A percentile compares a stretch with the other conserved stretches of the same genome.
phyloP scores from a whole-genome alignment of 2,888 invertebrate genomes.

The Phaedon cochleariae region DNA sequence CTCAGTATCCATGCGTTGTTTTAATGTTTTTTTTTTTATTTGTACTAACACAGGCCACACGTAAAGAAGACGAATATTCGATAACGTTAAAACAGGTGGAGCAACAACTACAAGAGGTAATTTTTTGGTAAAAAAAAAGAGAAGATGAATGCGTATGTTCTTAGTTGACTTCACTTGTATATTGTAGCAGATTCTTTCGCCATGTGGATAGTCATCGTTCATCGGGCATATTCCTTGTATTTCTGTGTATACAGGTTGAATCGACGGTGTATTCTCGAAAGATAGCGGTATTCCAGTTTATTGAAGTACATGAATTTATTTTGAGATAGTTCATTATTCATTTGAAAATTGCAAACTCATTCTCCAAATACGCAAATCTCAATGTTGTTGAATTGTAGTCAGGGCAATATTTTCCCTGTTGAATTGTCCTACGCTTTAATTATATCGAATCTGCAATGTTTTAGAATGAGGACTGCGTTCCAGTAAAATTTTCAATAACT shows the following conservation, averaged over 20 bases:
- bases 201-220: constrained; percentile 10
- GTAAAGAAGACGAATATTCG: constrained; percentile 94
- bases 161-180: constrained; percentile 22
- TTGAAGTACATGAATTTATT: no score
- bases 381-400: no score
- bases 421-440: no score
- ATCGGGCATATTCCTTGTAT: constrained; percentile 9
- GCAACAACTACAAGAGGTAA: constrained; percentile 94
- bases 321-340: no score
- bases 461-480: no score
- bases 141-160: constrained; percentile 27
- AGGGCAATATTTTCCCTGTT: no score
- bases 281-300: constrained; percentile 3
- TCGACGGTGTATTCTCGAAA: neutral
- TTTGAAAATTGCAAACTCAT: no score
- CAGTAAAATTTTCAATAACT: no score
- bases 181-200: constrained; percentile 17
- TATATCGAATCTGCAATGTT: no score
- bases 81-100: constrained; percentile 89
- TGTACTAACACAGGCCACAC: constrained; percentile 79
- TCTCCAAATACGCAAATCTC: no score
- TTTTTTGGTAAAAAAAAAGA: constrained; percentile 23
- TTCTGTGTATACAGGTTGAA: constrained; percentile 20
- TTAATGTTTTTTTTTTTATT: constrained; percentile 56
- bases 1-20: constrained; percentile 46